phyloP scores from a whole-genome alignment of 1,140 invertebrate genomes.

The Tetranychus cinnabarinus region DNA sequence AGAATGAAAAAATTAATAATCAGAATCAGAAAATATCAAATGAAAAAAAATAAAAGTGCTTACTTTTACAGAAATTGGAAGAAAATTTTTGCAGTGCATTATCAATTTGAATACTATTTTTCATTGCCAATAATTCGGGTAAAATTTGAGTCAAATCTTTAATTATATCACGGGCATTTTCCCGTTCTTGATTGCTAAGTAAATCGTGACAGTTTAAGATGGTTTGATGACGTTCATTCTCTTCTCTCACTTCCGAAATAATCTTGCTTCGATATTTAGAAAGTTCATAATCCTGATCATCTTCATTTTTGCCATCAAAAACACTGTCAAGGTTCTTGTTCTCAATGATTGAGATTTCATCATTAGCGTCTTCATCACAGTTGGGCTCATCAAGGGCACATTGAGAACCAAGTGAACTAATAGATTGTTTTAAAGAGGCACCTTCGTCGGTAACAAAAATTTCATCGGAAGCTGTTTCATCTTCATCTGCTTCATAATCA shows the following conservation, averaged over 20 bases:
- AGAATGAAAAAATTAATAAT: slow-evolving; percentile 23
- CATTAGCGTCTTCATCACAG: neutral
- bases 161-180: slow-evolving; percentile 33
- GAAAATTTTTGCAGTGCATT: slow-evolving; percentile 70
- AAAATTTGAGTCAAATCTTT: neutral
- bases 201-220: too few species aligned
- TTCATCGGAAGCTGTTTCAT: neutral
- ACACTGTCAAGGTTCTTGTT: too few species aligned
- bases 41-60: neutral
- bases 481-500: neutral
- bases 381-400: too few species aligned
- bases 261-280: too few species aligned
- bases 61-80: slow-evolving; percentile 66
- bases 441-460: neutral
- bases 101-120: slow-evolving; percentile 58
- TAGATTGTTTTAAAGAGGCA: neutral
- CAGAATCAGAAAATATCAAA: slow-evolving; percentile 14
- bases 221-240: neutral
- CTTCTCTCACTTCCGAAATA: neutral
- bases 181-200: slow-evolving; percentile 35
- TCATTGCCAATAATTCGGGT: slow-evolving; percentile 25
- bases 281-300: too few species aligned
- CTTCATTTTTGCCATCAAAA: neutral
- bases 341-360: too few species aligned
- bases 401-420: neutral